phyloP scores from a whole-genome alignment of 2,797 vertebrate genomes.

The Lepus oiostolus region DNA sequence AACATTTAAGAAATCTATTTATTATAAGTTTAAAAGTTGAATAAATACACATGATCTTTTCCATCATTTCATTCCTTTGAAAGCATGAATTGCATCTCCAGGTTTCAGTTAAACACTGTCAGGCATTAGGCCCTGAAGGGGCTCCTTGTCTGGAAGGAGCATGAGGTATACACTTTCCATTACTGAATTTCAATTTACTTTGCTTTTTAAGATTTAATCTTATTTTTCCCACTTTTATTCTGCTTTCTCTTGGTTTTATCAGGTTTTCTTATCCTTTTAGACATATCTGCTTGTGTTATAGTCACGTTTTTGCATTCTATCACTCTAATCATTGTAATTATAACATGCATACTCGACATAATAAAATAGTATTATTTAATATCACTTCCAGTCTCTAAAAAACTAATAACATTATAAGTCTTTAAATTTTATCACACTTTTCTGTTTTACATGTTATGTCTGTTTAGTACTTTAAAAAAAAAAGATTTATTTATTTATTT shows the following conservation, averaged over 20 bases:
- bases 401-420: no score
- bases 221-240: not conserved
- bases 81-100: not conserved
- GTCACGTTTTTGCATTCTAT: not conserved
- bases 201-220: not conserved
- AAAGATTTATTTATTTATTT: no score
- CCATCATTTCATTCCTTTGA: not conserved
- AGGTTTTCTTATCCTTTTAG: not conserved
- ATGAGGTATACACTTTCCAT: not conserved
- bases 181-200: not conserved
- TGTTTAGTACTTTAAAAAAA: not conserved
- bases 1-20: not conserved
- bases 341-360: not conserved
- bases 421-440: not conserved
- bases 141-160: not conserved
- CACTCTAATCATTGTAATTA: not conserved
- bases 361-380: not conserved
- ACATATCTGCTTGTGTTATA: not conserved
- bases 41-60: constrained; percentile 3
- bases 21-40: constrained; percentile 22
- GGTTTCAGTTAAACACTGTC: not conserved
- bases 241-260: not conserved
- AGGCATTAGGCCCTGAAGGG: not conserved
- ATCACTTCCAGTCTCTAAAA: not conserved
- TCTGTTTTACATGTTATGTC: not conserved